Conservation (phyloP, 2,888 invertebrate species). For the Tachystola acroxantha region DNA sequence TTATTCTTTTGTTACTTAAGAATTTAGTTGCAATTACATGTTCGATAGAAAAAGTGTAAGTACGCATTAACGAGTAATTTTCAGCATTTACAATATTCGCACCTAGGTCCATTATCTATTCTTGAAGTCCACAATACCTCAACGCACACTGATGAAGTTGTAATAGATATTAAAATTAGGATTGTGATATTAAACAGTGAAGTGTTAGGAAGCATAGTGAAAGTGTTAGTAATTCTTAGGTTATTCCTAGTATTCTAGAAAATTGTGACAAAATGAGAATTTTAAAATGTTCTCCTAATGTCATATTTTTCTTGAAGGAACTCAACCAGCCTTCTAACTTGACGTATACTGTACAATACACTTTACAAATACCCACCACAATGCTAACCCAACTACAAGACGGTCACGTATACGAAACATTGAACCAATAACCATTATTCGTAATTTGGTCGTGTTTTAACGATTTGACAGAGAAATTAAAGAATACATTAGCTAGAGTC, state of each 20-base stretch:
- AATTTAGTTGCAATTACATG: no score
- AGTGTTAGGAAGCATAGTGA: conserved; percentile 65
- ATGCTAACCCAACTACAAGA: neutral
- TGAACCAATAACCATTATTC: no score
- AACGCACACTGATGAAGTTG: conserved; percentile 40
- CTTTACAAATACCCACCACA: conserved; percentile 7
- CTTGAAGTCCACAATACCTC: conserved; percentile 74
- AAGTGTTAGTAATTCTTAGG: conserved; percentile 20
- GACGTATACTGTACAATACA: conserved; percentile 17
- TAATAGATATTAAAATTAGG: no score
- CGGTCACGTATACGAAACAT: no score
- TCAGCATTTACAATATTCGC: conserved; percentile 71
- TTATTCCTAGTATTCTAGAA: neutral
- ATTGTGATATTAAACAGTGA: conserved; percentile 29
- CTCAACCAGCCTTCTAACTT: neutral
- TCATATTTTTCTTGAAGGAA: neutral
- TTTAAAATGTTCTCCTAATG: no score
- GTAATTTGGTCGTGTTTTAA: no score
- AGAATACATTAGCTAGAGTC: no score
- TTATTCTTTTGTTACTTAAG: no score
- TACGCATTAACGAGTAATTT: conserved; percentile 23
- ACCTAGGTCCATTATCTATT: conserved; percentile 73
- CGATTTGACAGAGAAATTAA: no score
- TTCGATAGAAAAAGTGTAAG: conserved; percentile 38
- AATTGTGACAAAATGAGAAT: conserved; percentile 25